A percentile compares a stretch with the other conserved stretches of the same genome.
Conservation (phyloP, 1,140 invertebrate genomes). For the Metopolophium dirhodum region DNA sequence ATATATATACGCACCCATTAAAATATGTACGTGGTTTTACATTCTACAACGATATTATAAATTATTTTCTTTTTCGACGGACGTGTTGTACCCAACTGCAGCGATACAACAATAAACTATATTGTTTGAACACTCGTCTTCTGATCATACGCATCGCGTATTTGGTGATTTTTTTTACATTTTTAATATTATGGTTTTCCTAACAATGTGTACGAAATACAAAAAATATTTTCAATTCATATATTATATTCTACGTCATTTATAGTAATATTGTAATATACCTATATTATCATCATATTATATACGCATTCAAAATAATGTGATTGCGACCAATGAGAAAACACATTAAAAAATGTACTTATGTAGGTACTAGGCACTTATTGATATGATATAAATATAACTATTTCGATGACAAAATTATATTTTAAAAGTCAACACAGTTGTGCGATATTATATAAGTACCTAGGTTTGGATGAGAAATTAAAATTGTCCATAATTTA, state of each 20-base stretch:
- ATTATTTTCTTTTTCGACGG: neutral
- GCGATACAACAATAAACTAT: neutral
- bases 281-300: neutral
- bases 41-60: neutral
- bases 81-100: neutral
- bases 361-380: too few relatives aligned
- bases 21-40: neutral
- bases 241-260: neutral
- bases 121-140: neutral
- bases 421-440: neutral
- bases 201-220: neutral
- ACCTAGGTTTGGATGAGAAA: neutral
- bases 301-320: neutral
- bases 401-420: neutral
- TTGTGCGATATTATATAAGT: neutral
- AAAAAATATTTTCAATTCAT: neutral
- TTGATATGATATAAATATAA: neutral
- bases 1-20: neutral
- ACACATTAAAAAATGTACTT: neutral
- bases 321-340: neutral
- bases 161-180: neutral
- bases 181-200: neutral
- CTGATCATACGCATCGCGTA: neutral
- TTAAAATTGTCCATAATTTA: neutral
- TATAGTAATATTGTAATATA: neutral